Base-by-base conservation (phyloP, 1,140 invertebrate genomes). In the Zophobas atratus region DNA sequence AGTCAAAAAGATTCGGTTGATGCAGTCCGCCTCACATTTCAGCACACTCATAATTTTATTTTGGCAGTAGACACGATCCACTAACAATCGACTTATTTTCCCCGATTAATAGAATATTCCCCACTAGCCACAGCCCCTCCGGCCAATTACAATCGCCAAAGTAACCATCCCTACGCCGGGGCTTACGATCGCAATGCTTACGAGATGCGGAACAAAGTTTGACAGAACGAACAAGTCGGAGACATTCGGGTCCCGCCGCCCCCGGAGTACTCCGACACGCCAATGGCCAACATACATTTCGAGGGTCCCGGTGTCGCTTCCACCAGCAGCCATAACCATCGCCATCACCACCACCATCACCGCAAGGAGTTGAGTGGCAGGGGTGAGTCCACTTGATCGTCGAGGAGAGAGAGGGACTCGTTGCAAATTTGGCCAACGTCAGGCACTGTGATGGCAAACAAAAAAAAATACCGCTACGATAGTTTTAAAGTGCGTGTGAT, bases 71-170 rank as follows among this genome's bases (percentile, higher is more conserved):
- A 20, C 20, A 20, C 20, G 20, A 20, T 20, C 20, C 20, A 20
- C 20, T 20, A 20, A 20, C 20, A 20, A 20, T 20, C 20, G 20
- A 20, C 20, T 20, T 56, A 63, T 63, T 63, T 70, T 41, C n/a
- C 1, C 32, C 77, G 6, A 6, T 79, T 33, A 55, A 82, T 81
- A 85, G 82, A 83, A 77, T 85, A 84, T 85, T 85, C 83, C 81
- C 82, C 83, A 80, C 77, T 86, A 92, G 91, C 90, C 88, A 90
- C 90, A 88, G 91, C 90, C 84, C 90, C 91, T 86, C 89, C 90
- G 86, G 86, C 85, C 86, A 87, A 85, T 84, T 88, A 71, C 41
- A 76, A 87, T 85, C 87, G 89, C 78, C 86, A 88, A 84, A 90
- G 20, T 20, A 20, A 90, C 81, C 90, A 91, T 83, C 89, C 89